Evolutionary conservation across 37 sponge, comb jelly and placozoan genomes (phyloP), one percentile per base, ranked within the genome.

Genomic region (Axinella damicornis): DNA sequence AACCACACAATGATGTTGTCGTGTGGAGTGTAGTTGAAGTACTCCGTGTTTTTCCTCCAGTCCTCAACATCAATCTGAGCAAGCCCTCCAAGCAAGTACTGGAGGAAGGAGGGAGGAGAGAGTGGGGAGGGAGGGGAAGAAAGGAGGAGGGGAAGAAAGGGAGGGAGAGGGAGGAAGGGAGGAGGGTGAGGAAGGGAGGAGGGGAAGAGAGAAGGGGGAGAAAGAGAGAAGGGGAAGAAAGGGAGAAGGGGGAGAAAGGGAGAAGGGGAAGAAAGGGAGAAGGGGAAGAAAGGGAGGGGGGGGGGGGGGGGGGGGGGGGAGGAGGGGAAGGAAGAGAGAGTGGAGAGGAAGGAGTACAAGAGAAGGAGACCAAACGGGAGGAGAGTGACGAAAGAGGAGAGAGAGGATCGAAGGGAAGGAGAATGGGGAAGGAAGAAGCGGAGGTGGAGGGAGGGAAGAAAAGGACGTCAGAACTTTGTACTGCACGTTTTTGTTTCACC

Each of bases 1-100:
- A 93, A 93, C 94, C 94, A 93, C 64, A 81, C 78, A 20, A 93
- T 63, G 53, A 89, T 89, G 67, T 93, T 93, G 65, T 73, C 60
- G 67, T 89, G 79, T 31, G 65, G 65, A 9, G 82, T 64, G 66
- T 93, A 93, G 73, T 93, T 89, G 40, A 75, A 36, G 73, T 93
- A 93, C 2, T 85, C 63, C 5, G 94, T 86, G 60, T 93, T 68
- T 59, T 53, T 79, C 64, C 85, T 65, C 94, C 94, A 93, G 57
- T 93, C 94, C 20, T 84, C 65, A 36, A 93, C 73, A 70, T 93
- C 94, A 55, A 93, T 65, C 13, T 93, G 90, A 63, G 89, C 90
- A 9, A 46, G 46, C 46, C 9, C 46, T 9, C 46, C 9, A 4
- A 46, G 6, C 46, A 46, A 46, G 46, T 87, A 20, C 88, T 98